Conservation (phyloP, 2,888 invertebrate species). For the Augiades crinisus region DNA sequence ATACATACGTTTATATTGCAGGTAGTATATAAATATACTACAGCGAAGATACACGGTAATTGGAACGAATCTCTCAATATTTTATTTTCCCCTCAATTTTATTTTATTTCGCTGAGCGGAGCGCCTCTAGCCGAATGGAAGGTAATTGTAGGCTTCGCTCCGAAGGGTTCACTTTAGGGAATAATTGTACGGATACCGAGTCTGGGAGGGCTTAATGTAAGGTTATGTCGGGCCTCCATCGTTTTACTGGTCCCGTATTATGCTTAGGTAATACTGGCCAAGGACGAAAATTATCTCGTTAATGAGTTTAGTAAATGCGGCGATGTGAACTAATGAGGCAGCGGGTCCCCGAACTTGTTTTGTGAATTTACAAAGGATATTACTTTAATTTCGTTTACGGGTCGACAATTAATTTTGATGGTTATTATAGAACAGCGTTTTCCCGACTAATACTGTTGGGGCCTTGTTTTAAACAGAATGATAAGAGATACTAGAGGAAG, state of each 20-base stretch:
- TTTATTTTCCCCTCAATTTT: slow-evolving; percentile 74
- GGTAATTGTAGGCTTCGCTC: slow-evolving; percentile 75
- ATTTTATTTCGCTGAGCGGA: slow-evolving; percentile 62
- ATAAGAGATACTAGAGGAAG: slow-evolving; percentile 8
- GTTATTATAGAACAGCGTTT: slow-evolving; percentile 45
- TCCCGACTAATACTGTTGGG: slow-evolving; percentile 34
- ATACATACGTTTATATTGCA: slow-evolving; percentile 6
- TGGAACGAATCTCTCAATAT: slow-evolving; percentile 64
- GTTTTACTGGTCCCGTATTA: slow-evolving; percentile 63
- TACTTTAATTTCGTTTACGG: slow-evolving; percentile 68
- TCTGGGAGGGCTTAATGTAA: slow-evolving; percentile 77
- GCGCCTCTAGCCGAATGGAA: slow-evolving; percentile 69
- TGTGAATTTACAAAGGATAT: slow-evolving; percentile 70
- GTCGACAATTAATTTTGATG: slow-evolving; percentile 65
- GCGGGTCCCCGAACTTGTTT: slow-evolving; percentile 65
- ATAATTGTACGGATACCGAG: slow-evolving; percentile 76
- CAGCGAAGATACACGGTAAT: slow-evolving; percentile 42
- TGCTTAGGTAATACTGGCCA: slow-evolving; percentile 64
- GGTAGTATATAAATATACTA: slow-evolving; percentile 9
- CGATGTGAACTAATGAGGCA: slow-evolving; percentile 73
- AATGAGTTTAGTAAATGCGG: slow-evolving; percentile 74
- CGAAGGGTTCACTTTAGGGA: slow-evolving; percentile 75
- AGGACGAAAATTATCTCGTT: slow-evolving; percentile 74
- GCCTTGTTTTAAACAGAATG: slow-evolving; percentile 15
- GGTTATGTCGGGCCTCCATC: slow-evolving; percentile 59